phyloP scores from a whole-genome alignment of 2,113 vertebrate species.

The Elgaria multicarinata region DNA sequence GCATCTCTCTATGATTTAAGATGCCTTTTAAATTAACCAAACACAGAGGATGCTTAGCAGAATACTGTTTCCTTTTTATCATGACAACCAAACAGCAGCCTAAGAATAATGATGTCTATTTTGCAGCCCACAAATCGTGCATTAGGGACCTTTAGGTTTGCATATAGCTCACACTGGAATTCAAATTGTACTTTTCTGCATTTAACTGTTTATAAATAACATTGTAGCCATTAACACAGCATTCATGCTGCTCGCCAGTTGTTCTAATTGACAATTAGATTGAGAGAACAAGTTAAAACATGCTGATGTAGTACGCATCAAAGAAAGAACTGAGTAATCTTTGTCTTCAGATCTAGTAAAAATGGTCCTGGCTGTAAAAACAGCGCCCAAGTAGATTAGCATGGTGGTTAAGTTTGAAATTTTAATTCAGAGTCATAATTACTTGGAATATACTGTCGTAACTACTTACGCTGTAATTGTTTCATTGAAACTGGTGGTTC shows the following conservation, averaged over 20 bases:
- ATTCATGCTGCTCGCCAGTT: constrained; percentile 31
- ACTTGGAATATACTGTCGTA: neutral
- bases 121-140: constrained; percentile 64
- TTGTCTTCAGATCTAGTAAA: constrained; percentile 40
- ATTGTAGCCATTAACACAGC: constrained; percentile 39
- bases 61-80: constrained; percentile 68
- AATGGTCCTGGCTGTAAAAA: constrained; percentile 12
- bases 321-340: constrained; percentile 35
- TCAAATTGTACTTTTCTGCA: constrained; percentile 62
- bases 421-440: neutral
- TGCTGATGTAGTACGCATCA: constrained; percentile 29
- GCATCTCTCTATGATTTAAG: constrained; percentile 33
- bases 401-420: constrained; percentile 29
- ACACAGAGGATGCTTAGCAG: constrained; percentile 57
- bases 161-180: constrained; percentile 59
- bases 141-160: constrained; percentile 59
- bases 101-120: constrained; percentile 67
- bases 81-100: constrained; percentile 60
- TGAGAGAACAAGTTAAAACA: constrained; percentile 38
- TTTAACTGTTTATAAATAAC: constrained; percentile 69
- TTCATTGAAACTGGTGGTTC: neutral
- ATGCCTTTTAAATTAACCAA: constrained; percentile 62
- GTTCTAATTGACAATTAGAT: constrained; percentile 38
- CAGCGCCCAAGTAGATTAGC: neutral
- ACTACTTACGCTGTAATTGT: neutral